Conservation (phyloP, 2,113 vertebrate genomes). For the Otolemur garnettii region DNA sequence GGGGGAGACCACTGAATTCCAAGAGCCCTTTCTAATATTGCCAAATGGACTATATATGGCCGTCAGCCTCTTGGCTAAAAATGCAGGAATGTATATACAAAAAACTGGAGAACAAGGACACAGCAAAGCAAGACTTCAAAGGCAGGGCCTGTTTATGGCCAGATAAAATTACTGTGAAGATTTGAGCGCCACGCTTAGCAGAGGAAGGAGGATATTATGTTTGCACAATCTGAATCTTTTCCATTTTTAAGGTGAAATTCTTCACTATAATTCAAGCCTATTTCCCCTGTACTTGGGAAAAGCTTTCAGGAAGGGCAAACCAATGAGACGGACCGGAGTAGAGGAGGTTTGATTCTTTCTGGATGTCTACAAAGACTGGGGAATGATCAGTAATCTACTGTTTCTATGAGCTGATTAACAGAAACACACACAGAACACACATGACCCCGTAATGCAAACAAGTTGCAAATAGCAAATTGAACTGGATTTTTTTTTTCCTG, state of each 20-base stretch:
- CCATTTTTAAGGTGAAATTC: slow-evolving; percentile 28
- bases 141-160: fast-evolving
- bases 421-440: slow-evolving; percentile 17
- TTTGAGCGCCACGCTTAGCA: neutral
- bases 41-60: neutral
- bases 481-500: neutral
- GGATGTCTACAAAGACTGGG: slow-evolving; percentile 48
- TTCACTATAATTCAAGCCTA: neutral
- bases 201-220: neutral
- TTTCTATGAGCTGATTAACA: slow-evolving; percentile 7
- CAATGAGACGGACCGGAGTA: neutral
- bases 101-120: neutral
- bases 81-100: neutral
- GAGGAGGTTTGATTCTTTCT: slow-evolving; percentile 54
- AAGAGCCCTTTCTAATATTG: neutral
- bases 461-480: neutral
- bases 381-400: slow-evolving; percentile 39
- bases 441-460: slow-evolving; percentile 59
- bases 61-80: neutral
- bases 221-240: neutral
- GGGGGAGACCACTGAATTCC: slow-evolving; percentile 35
- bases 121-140: neutral
- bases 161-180: neutral
- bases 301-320: slow-evolving; percentile 15
- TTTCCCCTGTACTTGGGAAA: slow-evolving; percentile 20